phyloP scores from a whole-genome alignment of 2,113 vertebrate genomes.

The Calidris pygmaea region DNA sequence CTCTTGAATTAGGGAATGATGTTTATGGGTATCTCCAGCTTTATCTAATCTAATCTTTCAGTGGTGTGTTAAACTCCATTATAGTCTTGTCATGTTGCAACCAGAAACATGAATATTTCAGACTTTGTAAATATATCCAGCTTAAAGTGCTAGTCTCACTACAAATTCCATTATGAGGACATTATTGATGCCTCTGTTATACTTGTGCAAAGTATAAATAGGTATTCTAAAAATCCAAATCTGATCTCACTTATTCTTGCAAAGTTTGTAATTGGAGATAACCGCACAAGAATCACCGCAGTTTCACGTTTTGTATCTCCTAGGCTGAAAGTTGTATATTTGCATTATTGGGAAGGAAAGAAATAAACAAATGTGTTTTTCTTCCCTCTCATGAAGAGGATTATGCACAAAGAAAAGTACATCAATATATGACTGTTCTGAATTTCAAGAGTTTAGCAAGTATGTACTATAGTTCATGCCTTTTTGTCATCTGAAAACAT shows the following conservation, averaged over 20 bases:
- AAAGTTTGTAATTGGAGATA: neutral
- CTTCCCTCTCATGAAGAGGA: neutral
- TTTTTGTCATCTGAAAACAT: neutral
- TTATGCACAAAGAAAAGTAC: neutral
- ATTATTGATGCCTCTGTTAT: neutral
- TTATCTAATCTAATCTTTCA: neutral
- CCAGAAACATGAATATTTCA: neutral
- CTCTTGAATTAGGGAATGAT: neutral
- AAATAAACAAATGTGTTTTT: neutral
- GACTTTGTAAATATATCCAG: neutral
- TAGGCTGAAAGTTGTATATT: neutral
- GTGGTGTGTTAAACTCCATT: neutral
- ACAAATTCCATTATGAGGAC: neutral
- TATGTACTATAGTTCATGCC: neutral
- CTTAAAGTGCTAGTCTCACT: neutral
- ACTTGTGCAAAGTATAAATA: neutral
- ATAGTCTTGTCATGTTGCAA: neutral
- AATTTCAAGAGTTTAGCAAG: neutral
- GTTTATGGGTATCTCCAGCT: neutral
- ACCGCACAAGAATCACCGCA: neutral
- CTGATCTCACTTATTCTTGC: neutral
- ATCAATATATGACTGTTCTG: neutral
- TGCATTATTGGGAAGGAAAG: neutral
- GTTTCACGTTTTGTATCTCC: neutral
- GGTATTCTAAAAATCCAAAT: neutral